Conservation (phyloP, 2,113 vertebrate species). For the Cyprinus carpio region DNA sequence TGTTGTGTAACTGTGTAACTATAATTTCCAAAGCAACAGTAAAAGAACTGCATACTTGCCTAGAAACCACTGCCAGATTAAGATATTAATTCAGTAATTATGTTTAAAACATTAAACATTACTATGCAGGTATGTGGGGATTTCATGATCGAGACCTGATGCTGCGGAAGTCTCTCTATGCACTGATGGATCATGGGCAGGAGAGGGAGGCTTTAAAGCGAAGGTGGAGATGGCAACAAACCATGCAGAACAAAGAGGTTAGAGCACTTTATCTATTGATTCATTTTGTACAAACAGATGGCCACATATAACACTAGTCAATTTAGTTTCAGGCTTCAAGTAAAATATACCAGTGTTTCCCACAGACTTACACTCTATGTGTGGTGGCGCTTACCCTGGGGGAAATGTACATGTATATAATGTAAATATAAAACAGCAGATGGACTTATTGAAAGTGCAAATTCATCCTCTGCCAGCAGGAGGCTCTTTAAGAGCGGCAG, state of each 20-base stretch:
- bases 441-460: no score
- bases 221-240: slow-evolving; percentile 97
- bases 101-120: background rate
- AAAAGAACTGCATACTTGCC: background rate
- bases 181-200: slow-evolving; percentile 87
- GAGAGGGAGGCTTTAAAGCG: slow-evolving; percentile 88
- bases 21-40: background rate
- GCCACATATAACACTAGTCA: background rate
- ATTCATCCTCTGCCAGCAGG: no score
- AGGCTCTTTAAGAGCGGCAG: no score
- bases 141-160: slow-evolving; percentile 94
- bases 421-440: no score
- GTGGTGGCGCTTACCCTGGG: no score
- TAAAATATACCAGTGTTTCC: background rate
- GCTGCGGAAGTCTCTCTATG: slow-evolving; percentile 89
- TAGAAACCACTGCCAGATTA: background rate
- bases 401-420: no score
- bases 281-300: background rate
- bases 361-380: no score
- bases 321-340: background rate
- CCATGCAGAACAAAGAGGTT: slow-evolving; percentile 98
- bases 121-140: slow-evolving; percentile 91
- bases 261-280: background rate
- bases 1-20: background rate
- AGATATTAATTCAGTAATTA: background rate